Conservation (phyloP, 2,888 invertebrate genomes). For the Ceraclea dissimilis region DNA sequence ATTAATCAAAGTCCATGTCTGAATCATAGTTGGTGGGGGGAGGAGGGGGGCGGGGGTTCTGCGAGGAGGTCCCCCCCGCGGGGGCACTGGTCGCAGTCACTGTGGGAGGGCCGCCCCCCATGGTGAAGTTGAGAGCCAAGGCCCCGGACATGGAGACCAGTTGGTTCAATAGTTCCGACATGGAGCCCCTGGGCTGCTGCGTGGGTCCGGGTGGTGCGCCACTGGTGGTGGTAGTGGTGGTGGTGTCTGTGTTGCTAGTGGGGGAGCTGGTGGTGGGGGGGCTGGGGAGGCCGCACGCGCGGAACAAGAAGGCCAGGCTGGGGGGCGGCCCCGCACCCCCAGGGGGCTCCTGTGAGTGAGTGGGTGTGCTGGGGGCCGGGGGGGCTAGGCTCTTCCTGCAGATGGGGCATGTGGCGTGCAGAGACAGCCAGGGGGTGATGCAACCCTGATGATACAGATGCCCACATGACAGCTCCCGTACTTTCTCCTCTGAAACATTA, state of each 20-base stretch:
- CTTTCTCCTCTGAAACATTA: constrained; percentile 58
- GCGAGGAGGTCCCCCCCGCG: background rate
- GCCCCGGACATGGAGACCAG: background rate
- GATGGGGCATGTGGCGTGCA: constrained; percentile 95
- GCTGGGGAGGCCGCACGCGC: constrained; percentile 14
- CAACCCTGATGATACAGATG: constrained; percentile 91
- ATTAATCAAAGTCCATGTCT: constrained; percentile 37
- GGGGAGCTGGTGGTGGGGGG: background rate
- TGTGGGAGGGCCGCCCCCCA: background rate
- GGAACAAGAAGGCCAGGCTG: constrained; percentile 17
- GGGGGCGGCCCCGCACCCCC: constrained; percentile 2
- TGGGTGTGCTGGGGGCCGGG: constrained; percentile 13
- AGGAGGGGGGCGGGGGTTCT: constrained; percentile 8
- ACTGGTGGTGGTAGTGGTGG: background rate
- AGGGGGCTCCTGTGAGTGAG: too few relatives aligned
- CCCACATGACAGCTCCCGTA: constrained; percentile 72
- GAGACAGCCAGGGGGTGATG: constrained; percentile 91
- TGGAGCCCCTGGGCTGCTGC: background rate
- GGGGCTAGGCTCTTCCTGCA: constrained; percentile 72
- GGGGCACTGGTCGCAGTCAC: background rate
- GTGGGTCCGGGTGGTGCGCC: background rate
- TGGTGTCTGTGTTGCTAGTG: background rate
- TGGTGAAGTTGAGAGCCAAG: background rate
- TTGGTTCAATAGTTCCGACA: background rate
- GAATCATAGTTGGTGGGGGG: constrained; percentile 37